Percentiles rank a stretch among this genome's conserved stretches.
Evolutionary conservation across 2,797 vertebrate genomes (phyloP).

Genomic region (Chloroceryle amazona): DNA sequence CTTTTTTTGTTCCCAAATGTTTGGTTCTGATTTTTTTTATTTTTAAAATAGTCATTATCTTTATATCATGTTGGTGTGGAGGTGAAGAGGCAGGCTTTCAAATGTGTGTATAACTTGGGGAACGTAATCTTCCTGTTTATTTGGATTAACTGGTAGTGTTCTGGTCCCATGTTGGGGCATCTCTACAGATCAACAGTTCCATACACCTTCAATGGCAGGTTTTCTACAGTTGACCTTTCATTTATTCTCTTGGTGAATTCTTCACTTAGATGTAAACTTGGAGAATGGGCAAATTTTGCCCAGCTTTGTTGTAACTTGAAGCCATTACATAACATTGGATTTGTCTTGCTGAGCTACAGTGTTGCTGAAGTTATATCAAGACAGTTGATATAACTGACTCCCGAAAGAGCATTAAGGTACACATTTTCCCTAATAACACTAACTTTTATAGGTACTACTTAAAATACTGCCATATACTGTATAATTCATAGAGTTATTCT

Average conservation of each 20-base stretch:
- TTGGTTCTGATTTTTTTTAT: background rate
- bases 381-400: background rate
- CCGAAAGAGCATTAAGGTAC: background rate
- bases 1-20: background rate
- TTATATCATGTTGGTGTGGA: background rate
- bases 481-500: background rate
- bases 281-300: background rate
- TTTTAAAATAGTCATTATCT: background rate
- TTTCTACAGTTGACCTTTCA: background rate
- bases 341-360: background rate
- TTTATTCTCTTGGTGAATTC: background rate
- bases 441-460: background rate
- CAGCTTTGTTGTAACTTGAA: background rate
- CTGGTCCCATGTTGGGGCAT: background rate
- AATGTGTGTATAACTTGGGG: background rate
- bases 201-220: background rate
- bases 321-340: rapidly evolving
- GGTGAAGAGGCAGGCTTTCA: background rate
- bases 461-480: background rate
- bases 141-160: background rate
- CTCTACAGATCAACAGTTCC: rapidly evolving
- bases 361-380: background rate
- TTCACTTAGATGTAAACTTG: background rate
- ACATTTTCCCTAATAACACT: background rate
- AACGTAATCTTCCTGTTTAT: background rate